phyloP scores from a whole-genome alignment of 1,140 invertebrate species.

The Drosophila parvula region DNA sequence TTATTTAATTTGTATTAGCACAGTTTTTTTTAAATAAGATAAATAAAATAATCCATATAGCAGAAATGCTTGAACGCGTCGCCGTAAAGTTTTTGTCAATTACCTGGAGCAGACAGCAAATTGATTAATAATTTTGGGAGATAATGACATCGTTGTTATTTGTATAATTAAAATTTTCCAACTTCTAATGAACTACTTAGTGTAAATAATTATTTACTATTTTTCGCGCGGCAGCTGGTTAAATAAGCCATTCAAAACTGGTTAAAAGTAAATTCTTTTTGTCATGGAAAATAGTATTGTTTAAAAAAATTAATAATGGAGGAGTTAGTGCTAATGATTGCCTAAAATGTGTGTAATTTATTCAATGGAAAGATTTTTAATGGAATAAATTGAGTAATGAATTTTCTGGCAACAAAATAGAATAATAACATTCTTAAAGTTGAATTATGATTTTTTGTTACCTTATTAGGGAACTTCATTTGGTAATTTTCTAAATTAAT shows the following conservation, averaged over 20 bases:
- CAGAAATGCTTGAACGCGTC: slow-evolving; percentile 25
- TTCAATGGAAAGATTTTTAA: no score
- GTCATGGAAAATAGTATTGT: neutral
- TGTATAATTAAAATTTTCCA: neutral
- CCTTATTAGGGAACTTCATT: neutral
- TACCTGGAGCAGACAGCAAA: slow-evolving; percentile 24
- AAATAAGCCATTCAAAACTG: no score
- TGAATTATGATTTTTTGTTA: no score
- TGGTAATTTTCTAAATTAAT: neutral
- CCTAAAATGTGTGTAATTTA: no score
- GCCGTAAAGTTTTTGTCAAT: slow-evolving; percentile 13
- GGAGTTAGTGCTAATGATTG: no score
- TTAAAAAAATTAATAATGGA: no score
- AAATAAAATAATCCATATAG: no score
- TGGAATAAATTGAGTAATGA: no score
- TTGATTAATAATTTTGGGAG: slow-evolving; percentile 1
- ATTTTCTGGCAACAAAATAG: no score
- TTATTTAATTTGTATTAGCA: slow-evolving; percentile 27
- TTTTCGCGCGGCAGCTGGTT: no score
- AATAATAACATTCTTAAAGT: neutral
- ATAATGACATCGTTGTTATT: neutral
- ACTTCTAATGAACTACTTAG: neutral
- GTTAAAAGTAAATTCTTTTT: neutral
- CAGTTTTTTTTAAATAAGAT: slow-evolving; percentile 14
- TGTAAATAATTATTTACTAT: neutral